These are phyloP conservation scores for Tricholauxania praeusta DNA, from an alignment of 2,888 invertebrate species.

Conservation along the genomic window DNA sequence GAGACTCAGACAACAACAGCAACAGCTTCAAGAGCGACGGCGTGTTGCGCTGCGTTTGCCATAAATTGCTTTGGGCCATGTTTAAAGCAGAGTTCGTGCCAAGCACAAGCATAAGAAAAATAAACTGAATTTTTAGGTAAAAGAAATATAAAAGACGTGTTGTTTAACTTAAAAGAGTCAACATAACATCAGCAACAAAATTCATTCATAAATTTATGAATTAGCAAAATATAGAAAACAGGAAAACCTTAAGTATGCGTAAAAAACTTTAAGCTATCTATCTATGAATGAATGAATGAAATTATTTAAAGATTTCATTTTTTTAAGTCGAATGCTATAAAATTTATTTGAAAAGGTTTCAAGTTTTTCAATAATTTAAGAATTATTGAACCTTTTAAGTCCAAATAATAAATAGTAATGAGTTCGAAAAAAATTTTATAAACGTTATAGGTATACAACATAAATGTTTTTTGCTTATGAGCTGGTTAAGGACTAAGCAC, in stretches of 20 bases:
- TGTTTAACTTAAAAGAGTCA: background rate
- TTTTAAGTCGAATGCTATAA: background rate
- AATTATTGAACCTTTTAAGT: background rate
- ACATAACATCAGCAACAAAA: background rate
- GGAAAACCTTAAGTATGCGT: background rate
- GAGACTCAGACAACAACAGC: constrained; percentile 13
- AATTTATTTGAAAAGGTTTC: background rate
- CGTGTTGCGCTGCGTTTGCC: constrained; percentile 8
- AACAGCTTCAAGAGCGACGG: background rate
- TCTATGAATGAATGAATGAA: too few relatives aligned
- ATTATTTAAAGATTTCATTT: background rate
- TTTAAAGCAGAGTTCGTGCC: constrained; percentile 36
- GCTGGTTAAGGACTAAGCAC: too few relatives aligned
- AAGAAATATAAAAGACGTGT: background rate
- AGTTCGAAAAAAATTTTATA: too few relatives aligned
- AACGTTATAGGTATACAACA: too few relatives aligned
- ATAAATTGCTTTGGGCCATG: constrained; percentile 40
- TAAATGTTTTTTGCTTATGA: too few relatives aligned
- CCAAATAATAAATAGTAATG: too few relatives aligned
- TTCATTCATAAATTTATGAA: constrained; percentile 39
- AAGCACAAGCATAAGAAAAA: constrained; percentile 22
- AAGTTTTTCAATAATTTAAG: background rate
- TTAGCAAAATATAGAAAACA: constrained; percentile 8
- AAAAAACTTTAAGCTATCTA: too few relatives aligned
- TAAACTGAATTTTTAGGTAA: background rate